These are phyloP conservation scores for Stenoptilia bipunctidactyla DNA, from an alignment of 2,888 invertebrate genomes.

Conservation along the genomic window DNA sequence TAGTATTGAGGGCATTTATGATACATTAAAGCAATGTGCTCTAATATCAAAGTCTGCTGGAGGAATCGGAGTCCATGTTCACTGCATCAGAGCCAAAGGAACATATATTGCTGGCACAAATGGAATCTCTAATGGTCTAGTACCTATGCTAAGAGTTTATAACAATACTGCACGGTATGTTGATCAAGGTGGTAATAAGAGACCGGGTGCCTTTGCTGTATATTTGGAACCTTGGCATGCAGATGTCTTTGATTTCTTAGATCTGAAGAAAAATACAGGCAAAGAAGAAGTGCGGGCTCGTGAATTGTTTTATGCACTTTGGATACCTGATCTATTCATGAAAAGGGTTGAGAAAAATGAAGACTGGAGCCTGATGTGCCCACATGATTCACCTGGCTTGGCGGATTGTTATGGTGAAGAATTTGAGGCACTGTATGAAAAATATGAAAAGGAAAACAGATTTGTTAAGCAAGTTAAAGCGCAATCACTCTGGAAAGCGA, in stretches of 20 bases:
- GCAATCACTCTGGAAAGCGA: slow-evolving; percentile 92
- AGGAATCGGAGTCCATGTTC: slow-evolving; percentile 96
- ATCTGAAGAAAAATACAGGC: slow-evolving; percentile 95
- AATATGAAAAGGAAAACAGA: slow-evolving; percentile 86
- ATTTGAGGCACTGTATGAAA: slow-evolving; percentile 88
- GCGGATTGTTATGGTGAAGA: slow-evolving; percentile 95
- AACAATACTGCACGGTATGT: slow-evolving; percentile 97
- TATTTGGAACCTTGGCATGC: slow-evolving; percentile 99
- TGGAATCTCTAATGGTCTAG: slow-evolving; percentile 93
- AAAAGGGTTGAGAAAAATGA: slow-evolving; percentile 87
- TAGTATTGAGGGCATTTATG: slow-evolving; percentile 95
- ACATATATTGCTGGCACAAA: slow-evolving; percentile 94
- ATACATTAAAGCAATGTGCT: slow-evolving; percentile 92
- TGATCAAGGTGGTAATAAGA: slow-evolving; percentile 97
- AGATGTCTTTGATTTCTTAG: slow-evolving; percentile 95
- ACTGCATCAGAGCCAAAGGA: slow-evolving; percentile 93
- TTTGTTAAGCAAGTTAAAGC: slow-evolving; percentile 81
- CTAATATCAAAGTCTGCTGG: slow-evolving; percentile 97
- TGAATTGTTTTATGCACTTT: slow-evolving; percentile 96
- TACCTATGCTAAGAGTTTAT: slow-evolving; percentile 95
- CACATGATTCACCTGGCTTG: slow-evolving; percentile 91
- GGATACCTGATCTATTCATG: slow-evolving; percentile 99
- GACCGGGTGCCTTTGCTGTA: slow-evolving; percentile 97
- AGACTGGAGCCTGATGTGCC: slow-evolving; percentile 97
- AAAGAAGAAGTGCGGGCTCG: slow-evolving; percentile 95